Base-by-base conservation (phyloP, 2,113 vertebrate species). In the Xiphophorus hellerii region DNA sequence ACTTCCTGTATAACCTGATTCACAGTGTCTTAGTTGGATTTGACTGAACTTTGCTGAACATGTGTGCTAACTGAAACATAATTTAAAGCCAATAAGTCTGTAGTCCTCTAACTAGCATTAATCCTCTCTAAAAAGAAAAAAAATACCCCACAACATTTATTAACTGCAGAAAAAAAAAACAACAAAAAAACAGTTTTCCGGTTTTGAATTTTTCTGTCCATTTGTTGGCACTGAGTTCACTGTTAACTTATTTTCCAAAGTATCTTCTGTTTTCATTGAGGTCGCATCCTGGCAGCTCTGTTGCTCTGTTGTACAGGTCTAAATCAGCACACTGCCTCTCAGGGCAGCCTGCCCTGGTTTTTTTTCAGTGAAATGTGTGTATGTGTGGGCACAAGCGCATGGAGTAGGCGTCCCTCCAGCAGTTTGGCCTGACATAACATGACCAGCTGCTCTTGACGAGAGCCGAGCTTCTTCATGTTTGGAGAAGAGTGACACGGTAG, bases 401-500 rank as follows among this genome's bases (percentile, higher is more conserved):
- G 62, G 71, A 79, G 89, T 87, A 85, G 86, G 87, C 83, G 77
- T 88, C 84, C 84, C 87, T 91, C 84, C 85, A 88, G 83, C 85
- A 86, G 87, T 87, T 58, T 77, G 51, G 84, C 86, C 76, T 91
- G 88, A 87, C 87, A 86, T 85, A 87, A 88, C 88, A 88, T 82
- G 78, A 88, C 84, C 88, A 91, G 91, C 90, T 92, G 90, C 85
- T 90, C 87, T 89, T 85, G 77, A 87, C 80, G 84, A 87, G 85
- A 78, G 73, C 83, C 33, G 76, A 58, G 35, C 68, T 84, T 84
- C 84, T 89, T 89, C 72, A 1, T 79, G 74, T 89, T 91, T 84
- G 74, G 67, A 82, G 84, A 84, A 81, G 89, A 73, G 82, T 71
- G 73, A 80, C 79, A 73, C 71, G 61, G 65, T 58, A 77, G 77